These are phyloP conservation scores for Glandiceps talaboti DNA, from an alignment of 53 echinoderm and acorn worm genomes.

Conservation along the genomic window DNA sequence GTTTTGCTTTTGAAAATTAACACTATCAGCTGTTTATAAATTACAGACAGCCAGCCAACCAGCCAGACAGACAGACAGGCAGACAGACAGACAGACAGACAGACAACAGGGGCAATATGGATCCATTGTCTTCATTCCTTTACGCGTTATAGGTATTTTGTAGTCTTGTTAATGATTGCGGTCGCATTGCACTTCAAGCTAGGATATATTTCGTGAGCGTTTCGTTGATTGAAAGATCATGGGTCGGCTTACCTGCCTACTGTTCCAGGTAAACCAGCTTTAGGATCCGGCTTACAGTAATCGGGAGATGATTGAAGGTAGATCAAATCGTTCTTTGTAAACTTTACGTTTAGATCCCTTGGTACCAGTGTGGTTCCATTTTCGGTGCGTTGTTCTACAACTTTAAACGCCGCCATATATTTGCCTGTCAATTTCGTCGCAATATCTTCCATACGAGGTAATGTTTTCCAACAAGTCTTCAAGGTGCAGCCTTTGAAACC, in stretches of 20 bases:
- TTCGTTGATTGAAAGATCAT: no score
- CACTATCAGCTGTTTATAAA: no score
- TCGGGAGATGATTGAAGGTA: conserved; percentile 20
- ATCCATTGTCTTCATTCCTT: no score
- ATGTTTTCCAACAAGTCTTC: conserved; percentile 22
- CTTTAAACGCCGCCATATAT: conserved; percentile 23
- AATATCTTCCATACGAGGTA: conserved; percentile 16
- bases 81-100: no score
- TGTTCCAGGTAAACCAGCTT: conserved; percentile 15
- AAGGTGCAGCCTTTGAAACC: conserved; percentile 21
- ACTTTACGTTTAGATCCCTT: conserved; percentile 9
- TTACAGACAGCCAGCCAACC: no score
- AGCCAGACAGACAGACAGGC: no score
- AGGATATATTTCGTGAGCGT: no score
- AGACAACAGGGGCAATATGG: no score
- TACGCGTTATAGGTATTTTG: no score
- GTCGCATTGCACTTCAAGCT: no score
- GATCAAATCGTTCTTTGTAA: conserved; percentile 18
- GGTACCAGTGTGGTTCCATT: conserved; percentile 21
- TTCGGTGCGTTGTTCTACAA: conserved; percentile 12
- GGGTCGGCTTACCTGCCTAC: conserved; percentile 12
- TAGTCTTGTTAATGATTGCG: no score
- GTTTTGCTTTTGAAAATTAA: no score
- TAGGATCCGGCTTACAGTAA: conserved; percentile 16
- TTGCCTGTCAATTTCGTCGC: conserved; percentile 22